These are phyloP conservation scores for Tachysurus fulvidraco DNA, from an alignment of 2,113 vertebrate genomes.

Conservation along the genomic window DNA sequence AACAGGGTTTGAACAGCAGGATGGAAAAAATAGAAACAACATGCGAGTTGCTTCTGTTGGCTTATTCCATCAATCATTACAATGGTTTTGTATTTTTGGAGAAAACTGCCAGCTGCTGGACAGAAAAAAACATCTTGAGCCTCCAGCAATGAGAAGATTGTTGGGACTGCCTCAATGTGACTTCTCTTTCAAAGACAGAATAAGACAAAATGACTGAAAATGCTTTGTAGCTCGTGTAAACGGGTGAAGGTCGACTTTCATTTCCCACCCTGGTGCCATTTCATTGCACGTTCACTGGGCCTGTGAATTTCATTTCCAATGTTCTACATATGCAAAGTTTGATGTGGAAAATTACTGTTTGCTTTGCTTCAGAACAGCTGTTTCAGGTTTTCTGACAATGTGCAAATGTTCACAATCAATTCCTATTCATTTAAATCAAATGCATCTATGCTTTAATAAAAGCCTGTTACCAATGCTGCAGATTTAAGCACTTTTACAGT, in stretches of 20 bases:
- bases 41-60: neutral
- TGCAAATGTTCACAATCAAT: constrained; percentile 12
- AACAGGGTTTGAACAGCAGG: neutral
- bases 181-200: neutral
- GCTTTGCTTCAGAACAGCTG: neutral
- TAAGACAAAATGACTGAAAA: constrained; percentile 2
- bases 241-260: neutral
- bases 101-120: constrained; percentile 16
- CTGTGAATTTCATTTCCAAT: neutral
- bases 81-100: neutral
- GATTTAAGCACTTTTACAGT: neutral
- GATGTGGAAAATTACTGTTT: constrained; percentile 11
- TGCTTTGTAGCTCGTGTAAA: neutral
- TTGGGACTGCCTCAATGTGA: neutral
- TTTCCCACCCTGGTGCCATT: neutral
- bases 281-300: constrained; percentile 3
- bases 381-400: constrained; percentile 12
- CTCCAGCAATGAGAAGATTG: neutral
- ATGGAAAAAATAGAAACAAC: neutral
- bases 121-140: constrained; percentile 11
- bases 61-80: neutral
- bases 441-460: neutral
- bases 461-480: constrained; percentile 20
- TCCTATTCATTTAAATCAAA: constrained; percentile 12
- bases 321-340: neutral